Evolutionary conservation across 2,797 vertebrate genomes (phyloP).

Genomic region (Sus cebifrons): DNA sequence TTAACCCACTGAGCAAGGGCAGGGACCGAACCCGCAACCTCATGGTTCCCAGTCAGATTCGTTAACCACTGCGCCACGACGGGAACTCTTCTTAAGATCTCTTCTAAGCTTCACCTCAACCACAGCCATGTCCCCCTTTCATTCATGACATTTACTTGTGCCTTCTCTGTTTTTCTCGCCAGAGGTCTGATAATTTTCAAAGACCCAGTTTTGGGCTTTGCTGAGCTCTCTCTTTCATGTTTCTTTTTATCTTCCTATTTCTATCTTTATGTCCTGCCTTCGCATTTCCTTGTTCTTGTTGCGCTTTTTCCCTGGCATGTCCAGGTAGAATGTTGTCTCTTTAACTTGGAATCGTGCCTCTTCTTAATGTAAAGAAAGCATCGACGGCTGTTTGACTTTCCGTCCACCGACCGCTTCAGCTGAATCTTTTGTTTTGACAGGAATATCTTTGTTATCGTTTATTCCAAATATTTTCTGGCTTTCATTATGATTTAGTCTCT

Average conservation of each 20-base stretch:
- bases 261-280: slow-evolving; percentile 55
- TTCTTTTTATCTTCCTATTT: slow-evolving; percentile 40
- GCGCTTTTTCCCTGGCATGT: slow-evolving; percentile 12
- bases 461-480: slow-evolving; percentile 26
- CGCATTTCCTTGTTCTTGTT: slow-evolving; percentile 26
- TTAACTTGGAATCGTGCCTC: slow-evolving; percentile 32
- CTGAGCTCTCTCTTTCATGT: background rate
- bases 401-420: background rate
- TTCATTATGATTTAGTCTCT: slow-evolving; percentile 54
- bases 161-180: slow-evolving; percentile 22
- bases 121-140: background rate
- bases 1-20: too few relatives aligned
- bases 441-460: slow-evolving; percentile 42
- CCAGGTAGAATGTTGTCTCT: slow-evolving; percentile 28
- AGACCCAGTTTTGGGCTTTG: slow-evolving; percentile 6
- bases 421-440: slow-evolving; percentile 31
- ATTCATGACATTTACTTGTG: background rate
- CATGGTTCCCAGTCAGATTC: too few relatives aligned
- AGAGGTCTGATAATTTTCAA: background rate
- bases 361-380: slow-evolving; percentile 59
- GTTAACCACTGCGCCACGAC: too few relatives aligned
- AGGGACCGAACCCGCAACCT: too few relatives aligned
- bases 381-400: slow-evolving; percentile 14
- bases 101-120: background rate
- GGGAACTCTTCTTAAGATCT: background rate